A percentile compares a stretch with the other conserved stretches of the same genome.
These are phyloP conservation scores for Tretioscincus oriximinensis DNA, from an alignment of 2,113 vertebrate species.

Conservation along the genomic window DNA sequence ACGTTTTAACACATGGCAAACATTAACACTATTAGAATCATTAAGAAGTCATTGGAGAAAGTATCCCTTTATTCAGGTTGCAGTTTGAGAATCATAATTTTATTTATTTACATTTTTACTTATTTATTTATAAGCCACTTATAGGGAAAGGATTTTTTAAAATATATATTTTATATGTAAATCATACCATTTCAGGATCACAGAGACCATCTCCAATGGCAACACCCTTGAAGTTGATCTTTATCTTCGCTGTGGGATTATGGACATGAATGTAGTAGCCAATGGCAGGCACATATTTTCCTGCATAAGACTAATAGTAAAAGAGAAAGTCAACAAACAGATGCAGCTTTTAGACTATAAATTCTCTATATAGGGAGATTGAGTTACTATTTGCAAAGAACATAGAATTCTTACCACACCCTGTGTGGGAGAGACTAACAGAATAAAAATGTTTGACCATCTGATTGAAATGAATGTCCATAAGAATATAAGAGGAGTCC, in stretches of 20 bases:
- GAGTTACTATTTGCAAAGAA: constrained; percentile 18
- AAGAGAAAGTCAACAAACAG: constrained; percentile 2
- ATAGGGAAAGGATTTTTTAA: constrained; percentile 19
- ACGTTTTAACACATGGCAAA: constrained; percentile 45
- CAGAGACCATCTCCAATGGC: constrained; percentile 79
- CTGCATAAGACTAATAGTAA: constrained; percentile 75
- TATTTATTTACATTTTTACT: too few relatives aligned
- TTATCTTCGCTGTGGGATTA: constrained; percentile 73
- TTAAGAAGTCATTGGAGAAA: constrained; percentile 45
- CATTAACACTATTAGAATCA: constrained; percentile 34
- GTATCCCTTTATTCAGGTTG: constrained; percentile 31
- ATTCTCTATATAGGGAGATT: neutral
- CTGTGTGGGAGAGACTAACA: neutral
- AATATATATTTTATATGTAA: constrained; percentile 25
- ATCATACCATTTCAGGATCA: constrained; percentile 80
- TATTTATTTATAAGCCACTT: too few relatives aligned
- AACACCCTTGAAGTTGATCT: constrained; percentile 83
- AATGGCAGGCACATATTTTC: constrained; percentile 81
- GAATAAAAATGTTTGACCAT: neutral
- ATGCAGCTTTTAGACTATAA: neutral
- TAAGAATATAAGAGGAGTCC: neutral
- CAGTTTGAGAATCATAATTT: constrained; percentile 35
- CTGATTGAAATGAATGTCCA: neutral
- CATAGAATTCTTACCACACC: neutral
- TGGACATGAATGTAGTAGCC: constrained; percentile 80